These are phyloP conservation scores for Ctenopoma multispine DNA, from an alignment of 2,797 vertebrate genomes.

Conservation along the genomic window DNA sequence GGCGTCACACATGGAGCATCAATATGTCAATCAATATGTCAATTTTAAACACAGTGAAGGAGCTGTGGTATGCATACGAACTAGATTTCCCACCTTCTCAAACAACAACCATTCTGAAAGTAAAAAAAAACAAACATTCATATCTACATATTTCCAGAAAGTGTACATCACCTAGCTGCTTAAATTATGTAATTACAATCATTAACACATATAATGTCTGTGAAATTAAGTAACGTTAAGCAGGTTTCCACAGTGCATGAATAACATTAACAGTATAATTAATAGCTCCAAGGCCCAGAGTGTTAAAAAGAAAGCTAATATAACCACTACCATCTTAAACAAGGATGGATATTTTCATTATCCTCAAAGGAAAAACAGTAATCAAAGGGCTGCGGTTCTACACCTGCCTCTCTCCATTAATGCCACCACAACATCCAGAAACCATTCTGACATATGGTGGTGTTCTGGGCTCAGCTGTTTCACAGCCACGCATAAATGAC, in stretches of 20 bases:
- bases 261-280: background rate
- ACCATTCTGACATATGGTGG: slow-evolving; percentile 59
- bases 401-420: slow-evolving; percentile 56
- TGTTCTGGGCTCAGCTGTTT: slow-evolving; percentile 69
- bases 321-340: slow-evolving; percentile 1
- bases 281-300: background rate
- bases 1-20: slow-evolving; percentile 2
- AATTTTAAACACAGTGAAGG: slow-evolving; percentile 17
- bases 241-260: background rate
- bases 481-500: slow-evolving; percentile 59
- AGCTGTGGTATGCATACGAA: slow-evolving; percentile 9
- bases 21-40: background rate
- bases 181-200: slow-evolving; percentile 9
- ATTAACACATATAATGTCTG: background rate
- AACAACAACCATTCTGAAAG: background rate
- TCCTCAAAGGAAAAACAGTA: slow-evolving; percentile 9
- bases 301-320: background rate
- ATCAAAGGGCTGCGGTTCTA: slow-evolving; percentile 13
- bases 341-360: slow-evolving; percentile 18
- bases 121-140: background rate
- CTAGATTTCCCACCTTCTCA: slow-evolving; percentile 29
- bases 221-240: slow-evolving; percentile 9
- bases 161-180: background rate
- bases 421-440: slow-evolving; percentile 32
- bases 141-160: background rate